phyloP scores from a whole-genome alignment of 2,888 invertebrate genomes.

The Tricholauxania praeusta region DNA sequence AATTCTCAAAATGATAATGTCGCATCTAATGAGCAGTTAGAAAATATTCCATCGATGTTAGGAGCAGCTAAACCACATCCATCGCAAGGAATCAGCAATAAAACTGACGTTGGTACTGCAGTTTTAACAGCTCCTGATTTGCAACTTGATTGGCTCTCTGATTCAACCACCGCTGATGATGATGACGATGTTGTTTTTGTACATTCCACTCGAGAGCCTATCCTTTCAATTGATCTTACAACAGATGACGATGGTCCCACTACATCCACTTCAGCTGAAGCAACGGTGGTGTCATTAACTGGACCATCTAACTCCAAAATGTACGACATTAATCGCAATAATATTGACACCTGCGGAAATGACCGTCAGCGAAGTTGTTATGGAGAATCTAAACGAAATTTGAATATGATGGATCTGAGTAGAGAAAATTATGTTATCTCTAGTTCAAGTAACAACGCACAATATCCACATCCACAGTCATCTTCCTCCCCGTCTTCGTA shows the following conservation, averaged over 20 bases:
- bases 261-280: conserved; percentile 45
- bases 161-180: conserved; percentile 70
- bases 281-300: conserved; percentile 54
- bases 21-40: conserved; percentile 5
- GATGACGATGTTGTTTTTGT: conserved; percentile 73
- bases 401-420: conserved; percentile 12
- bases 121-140: conserved; percentile 74
- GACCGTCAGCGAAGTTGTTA: conserved; percentile 33
- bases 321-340: conserved; percentile 37
- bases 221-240: conserved; percentile 71
- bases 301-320: conserved; percentile 50
- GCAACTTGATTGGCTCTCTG: conserved; percentile 81
- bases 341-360: conserved; percentile 38
- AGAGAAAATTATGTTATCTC: background rate
- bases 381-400: background rate
- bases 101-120: conserved; percentile 44
- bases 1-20: background rate
- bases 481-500: background rate
- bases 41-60: background rate
- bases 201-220: conserved; percentile 69
- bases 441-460: background rate
- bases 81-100: background rate
- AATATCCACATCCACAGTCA: background rate
- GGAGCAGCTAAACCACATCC: background rate
- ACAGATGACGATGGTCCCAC: conserved; percentile 70